A percentile compares a stretch with the other conserved stretches of the same genome.
Conservation (phyloP, 2,113 vertebrate species). For the Cyanocitta stelleri region DNA sequence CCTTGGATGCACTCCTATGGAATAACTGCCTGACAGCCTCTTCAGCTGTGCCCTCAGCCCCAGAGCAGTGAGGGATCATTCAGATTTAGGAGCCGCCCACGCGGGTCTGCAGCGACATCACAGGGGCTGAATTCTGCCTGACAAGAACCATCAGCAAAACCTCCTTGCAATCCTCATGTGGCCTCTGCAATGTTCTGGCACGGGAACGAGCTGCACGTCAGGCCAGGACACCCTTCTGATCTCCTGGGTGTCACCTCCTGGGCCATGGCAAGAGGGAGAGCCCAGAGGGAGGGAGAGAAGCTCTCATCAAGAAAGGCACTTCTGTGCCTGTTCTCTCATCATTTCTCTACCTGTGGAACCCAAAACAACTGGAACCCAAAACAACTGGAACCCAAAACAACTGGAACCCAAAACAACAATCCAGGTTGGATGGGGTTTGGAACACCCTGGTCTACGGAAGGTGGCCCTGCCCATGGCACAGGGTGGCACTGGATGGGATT, state of each 20-base stretch:
- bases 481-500: background rate
- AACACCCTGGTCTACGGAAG: background rate
- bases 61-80: background rate
- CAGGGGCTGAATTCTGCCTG: fast-evolving
- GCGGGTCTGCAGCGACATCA: background rate
- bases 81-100: background rate
- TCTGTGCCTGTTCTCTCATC: background rate
- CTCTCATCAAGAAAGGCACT: background rate
- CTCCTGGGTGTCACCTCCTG: background rate
- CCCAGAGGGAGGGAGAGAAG: too few species aligned
- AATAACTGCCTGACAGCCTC: background rate
- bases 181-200: fast-evolving
- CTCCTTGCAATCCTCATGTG: background rate
- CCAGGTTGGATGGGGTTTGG: background rate
- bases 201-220: background rate
- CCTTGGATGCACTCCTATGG: background rate
- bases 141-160: background rate
- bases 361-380: background rate
- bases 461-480: background rate
- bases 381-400: background rate
- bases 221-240: background rate
- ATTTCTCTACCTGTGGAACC: background rate
- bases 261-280: background rate
- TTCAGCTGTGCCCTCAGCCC: background rate
- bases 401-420: background rate